phyloP scores from a whole-genome alignment of 2,113 vertebrate species.

The Dipodomys stephensi region DNA sequence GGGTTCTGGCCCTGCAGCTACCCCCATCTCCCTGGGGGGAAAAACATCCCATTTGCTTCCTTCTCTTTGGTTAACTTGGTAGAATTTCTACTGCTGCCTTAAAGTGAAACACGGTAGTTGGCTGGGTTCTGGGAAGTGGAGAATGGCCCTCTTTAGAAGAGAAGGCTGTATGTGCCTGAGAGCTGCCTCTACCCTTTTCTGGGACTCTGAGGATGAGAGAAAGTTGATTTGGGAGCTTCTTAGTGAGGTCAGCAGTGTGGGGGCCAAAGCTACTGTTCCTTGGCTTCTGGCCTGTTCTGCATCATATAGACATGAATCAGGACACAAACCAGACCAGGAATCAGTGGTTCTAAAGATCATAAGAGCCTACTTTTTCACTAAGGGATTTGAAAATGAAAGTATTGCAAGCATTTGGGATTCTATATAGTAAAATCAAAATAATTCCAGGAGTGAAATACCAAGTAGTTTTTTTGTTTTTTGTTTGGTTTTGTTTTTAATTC shows the following conservation, averaged over 20 bases:
- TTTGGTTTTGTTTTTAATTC: too few relatives aligned
- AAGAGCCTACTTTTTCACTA: constrained; percentile 81
- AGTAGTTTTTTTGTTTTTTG: background rate
- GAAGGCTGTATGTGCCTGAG: background rate
- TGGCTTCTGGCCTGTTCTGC: constrained; percentile 5
- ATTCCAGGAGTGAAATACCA: constrained; percentile 84
- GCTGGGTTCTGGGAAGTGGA: background rate
- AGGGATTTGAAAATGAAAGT: constrained; percentile 17
- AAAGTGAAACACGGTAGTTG: background rate
- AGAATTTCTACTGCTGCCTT: background rate
- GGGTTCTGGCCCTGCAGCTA: background rate
- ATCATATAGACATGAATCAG: background rate
- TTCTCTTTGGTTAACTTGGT: background rate
- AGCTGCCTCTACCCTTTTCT: background rate
- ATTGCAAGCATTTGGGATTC: constrained; percentile 83
- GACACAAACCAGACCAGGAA: constrained; percentile 46
- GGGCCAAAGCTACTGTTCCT: constrained; percentile 2
- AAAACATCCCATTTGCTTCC: background rate
- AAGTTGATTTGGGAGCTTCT: background rate
- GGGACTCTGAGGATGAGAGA: background rate
- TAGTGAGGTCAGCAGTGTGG: background rate
- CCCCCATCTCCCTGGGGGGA: background rate
- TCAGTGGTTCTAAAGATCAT: constrained; percentile 3
- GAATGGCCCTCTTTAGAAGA: background rate
- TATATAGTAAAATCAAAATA: constrained; percentile 85